Evolutionary conservation across 2,888 invertebrate species (phyloP), one percentile per base, ranked within the genome.

Genomic region (Diarsia rubi): DNA sequence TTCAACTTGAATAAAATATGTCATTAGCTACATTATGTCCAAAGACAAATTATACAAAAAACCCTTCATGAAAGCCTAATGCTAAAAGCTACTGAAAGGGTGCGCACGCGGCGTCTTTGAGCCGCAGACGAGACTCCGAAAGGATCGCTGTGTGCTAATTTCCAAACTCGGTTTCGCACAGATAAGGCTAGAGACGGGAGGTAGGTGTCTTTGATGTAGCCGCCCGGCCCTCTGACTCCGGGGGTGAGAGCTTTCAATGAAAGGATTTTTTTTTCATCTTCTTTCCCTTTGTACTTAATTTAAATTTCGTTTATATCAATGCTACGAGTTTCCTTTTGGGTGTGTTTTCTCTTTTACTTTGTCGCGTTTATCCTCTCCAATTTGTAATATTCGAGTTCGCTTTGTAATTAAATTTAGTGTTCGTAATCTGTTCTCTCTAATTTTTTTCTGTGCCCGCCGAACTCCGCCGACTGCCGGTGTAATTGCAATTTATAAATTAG

Each of bases 261-360:
- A 96, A 96, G 96, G 96, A 96, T 96, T 96, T 96, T 95, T n/a
- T 69, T 96, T 96, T 95, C 94, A 95, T 95, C 95, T 95, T 94
- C 95, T 94, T 95, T 96, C 94, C 94, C 96, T 96, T 96, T 96
- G 96, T 96, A 96, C 95, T 96, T 96, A 96, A 96, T 96, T 96
- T 96, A 96, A 96, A 96, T 96, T 96, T 96, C 96, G 96, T 96
- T 96, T 96, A 96, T 96, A 96, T 96, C 96, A 96, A 96, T 96
- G 96, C 96, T 95, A 90, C 93, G 96, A 95, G 95, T 96, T 96
- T 96, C 96, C 96, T 95, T 95, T 94, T 93, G 92, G 93, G 94
- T 95, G 95, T 96, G 95, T 96, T 95, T 96, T 96, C 95, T 95
- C 95, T 96, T 96, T 96, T 95, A 96, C 96, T 96, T 96, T 96